Evolutionary conservation across 2,888 invertebrate genomes (phyloP).

Genomic region (Phyllotreta cruciferae): DNA sequence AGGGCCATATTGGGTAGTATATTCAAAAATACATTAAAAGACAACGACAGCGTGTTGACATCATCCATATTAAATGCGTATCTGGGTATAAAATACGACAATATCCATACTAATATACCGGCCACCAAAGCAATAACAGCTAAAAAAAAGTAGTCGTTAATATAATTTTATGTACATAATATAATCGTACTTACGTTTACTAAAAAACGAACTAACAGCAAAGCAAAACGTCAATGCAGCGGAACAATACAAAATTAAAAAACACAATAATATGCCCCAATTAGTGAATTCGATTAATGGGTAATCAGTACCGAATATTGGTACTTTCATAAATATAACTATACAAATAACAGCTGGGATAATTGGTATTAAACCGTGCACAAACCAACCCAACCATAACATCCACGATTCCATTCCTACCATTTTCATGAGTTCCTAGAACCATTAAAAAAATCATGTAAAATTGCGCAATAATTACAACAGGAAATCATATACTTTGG

Average conservation of each 20-base stretch:
- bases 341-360: constrained; percentile 67
- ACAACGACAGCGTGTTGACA: constrained; percentile 37
- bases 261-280: constrained; percentile 71
- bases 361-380: constrained; percentile 75
- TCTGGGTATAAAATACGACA: constrained; percentile 53
- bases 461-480: background rate
- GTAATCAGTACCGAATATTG: constrained; percentile 56
- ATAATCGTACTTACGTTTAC: constrained; percentile 68
- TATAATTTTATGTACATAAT: background rate
- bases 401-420: constrained; percentile 87
- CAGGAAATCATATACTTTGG: constrained; percentile 59
- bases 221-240: constrained; percentile 78
- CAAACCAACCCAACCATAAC: constrained; percentile 88
- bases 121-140: constrained; percentile 54
- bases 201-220: constrained; percentile 78
- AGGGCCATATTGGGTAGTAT: constrained; percentile 57
- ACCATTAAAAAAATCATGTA: background rate
- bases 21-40: constrained; percentile 46
- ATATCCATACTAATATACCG: constrained; percentile 55
- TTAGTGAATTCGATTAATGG: constrained; percentile 74
- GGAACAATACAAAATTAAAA: constrained; percentile 73
- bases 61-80: constrained; percentile 41
- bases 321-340: constrained; percentile 67
- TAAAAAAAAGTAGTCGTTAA: constrained; percentile 36
- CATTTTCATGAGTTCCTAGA: constrained; percentile 89